These are phyloP conservation scores for Atta texana DNA, from an alignment of 1,140 invertebrate species.

Conservation along the genomic window DNA sequence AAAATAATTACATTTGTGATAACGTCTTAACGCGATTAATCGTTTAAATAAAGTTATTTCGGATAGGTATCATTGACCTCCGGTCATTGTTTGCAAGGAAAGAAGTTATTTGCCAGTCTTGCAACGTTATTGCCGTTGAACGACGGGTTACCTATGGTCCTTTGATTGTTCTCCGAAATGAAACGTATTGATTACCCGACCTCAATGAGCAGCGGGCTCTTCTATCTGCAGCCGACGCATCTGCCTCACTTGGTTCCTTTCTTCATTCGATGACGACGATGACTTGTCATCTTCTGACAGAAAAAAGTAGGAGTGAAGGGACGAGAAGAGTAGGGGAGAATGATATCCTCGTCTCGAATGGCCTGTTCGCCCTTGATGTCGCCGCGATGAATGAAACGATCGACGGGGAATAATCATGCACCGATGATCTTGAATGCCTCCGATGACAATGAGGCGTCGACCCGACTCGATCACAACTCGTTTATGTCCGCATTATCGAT, in stretches of 20 bases:
- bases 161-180: constrained; percentile 76
- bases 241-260: constrained; percentile 70
- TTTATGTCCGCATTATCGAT: constrained; percentile 40
- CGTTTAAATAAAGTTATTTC: not conserved
- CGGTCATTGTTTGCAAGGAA: not conserved
- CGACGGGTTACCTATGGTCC: constrained; percentile 66
- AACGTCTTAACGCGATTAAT: not conserved
- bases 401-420: constrained; percentile 76
- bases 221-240: constrained; percentile 68
- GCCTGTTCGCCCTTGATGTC: constrained; percentile 77
- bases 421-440: constrained; percentile 73
- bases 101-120: constrained; percentile 35
- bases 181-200: constrained; percentile 77
- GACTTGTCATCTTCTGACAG: constrained; percentile 74
- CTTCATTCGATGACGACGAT: constrained; percentile 68
- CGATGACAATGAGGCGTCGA: constrained; percentile 75
- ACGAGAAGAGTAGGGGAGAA: constrained; percentile 13
- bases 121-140: constrained; percentile 28
- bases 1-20: not conserved
- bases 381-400: constrained; percentile 77
- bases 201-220: constrained; percentile 60
- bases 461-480: constrained; percentile 46
- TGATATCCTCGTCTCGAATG: constrained; percentile 64
- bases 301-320: constrained; percentile 53
- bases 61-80: not conserved